Base-by-base conservation (phyloP, 2,113 vertebrate genomes). In the Gymnocephalus cernua region DNA sequence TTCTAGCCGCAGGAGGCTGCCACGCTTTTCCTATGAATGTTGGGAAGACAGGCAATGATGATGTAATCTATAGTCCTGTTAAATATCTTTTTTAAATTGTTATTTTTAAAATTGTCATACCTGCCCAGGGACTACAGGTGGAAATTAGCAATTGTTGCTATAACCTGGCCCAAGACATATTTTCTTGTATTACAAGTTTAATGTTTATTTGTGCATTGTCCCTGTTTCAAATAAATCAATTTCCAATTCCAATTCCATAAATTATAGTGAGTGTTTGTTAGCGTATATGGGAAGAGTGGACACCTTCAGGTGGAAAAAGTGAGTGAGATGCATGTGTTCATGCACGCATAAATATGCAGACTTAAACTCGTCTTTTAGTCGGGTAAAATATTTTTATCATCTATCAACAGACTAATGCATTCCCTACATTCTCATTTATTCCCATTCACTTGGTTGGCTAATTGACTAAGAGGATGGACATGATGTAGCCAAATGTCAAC, bases 401-500 rank as follows among this genome's bases (percentile, higher is more conserved):
- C 19, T 4, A 53, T 73, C 41, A 19, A 50, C 78, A 74, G 73
- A 53, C 73, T 80, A 86, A 91, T 85, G 73, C 71, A 54, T 74
- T 15, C 53, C 51, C 44, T 69, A 54, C 69, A 58, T 68, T 75
- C 70, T 23, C 38, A 48, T 79, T 80, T 38, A 85, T 86, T 82
- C 58, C 69, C 47, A 58, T 84, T 84, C 85, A 84, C 86, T 87
- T 79, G 79, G 69, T 77, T 83, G 61, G 76, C 71, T 84, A 89
- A 92, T 90, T 86, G 84, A 85, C 77, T 75, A 85, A 91, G 74
- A 84, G 86, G 68, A 83, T 68, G 72, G 59, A 82, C 86, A 86
- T n/a, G 69, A 89, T 70, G 84, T 83, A 85, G 79, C 67, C 83
- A 86, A 89, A 91, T 90, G 88, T 89, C 87, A 89, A 68, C 64